Evolutionary conservation across 1,140 invertebrate species (phyloP).

Genomic region (Ridgeia piscesae): DNA sequence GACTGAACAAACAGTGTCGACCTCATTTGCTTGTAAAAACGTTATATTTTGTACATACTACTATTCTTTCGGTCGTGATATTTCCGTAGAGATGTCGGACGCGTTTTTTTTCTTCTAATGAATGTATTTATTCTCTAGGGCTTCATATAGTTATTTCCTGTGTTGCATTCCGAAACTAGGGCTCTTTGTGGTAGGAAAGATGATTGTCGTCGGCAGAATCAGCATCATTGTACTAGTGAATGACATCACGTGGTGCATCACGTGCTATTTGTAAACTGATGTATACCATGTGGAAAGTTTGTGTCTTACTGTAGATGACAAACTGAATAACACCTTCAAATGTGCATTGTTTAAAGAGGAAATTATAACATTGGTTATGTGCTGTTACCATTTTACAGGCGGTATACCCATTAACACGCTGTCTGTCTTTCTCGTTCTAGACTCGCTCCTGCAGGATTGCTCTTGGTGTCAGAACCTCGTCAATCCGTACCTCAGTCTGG

Average conservation of each 20-base stretch:
- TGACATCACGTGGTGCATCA: neutral
- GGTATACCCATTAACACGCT: neutral
- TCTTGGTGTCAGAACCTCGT: neutral
- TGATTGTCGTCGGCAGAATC: neutral
- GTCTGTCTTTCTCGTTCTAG: neutral
- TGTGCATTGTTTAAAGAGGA: neutral
- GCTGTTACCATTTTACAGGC: neutral
- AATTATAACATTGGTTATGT: neutral
- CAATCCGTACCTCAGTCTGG: neutral
- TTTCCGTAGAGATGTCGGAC: neutral
- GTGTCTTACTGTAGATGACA: too few relatives aligned
- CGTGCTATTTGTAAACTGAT: neutral
- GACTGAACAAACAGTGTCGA: neutral
- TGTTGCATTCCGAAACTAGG: neutral
- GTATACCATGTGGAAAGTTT: too few relatives aligned
- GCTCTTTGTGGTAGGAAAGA: neutral
- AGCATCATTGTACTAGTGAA: neutral
- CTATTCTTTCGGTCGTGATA: neutral
- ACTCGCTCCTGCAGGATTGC: neutral
- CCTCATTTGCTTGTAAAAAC: neutral
- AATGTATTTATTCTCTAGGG: too few relatives aligned
- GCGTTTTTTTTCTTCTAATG: too few relatives aligned
- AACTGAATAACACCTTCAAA: too few relatives aligned
- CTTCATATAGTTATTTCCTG: neutral
- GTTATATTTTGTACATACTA: neutral